These are phyloP conservation scores for Ibycter americanus DNA, from an alignment of 2,797 vertebrate species.

Conservation along the genomic window DNA sequence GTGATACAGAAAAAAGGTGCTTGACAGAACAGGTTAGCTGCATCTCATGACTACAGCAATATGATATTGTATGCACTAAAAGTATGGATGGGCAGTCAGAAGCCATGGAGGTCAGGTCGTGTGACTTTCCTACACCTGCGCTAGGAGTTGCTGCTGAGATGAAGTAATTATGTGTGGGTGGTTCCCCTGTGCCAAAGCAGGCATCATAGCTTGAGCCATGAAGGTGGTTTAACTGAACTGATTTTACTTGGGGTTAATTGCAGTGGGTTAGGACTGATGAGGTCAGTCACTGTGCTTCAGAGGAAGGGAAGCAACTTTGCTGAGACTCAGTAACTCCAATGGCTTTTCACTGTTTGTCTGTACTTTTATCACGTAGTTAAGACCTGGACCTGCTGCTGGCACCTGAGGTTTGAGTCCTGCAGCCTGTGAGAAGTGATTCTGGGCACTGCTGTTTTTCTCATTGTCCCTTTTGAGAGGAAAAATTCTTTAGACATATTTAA, in stretches of 20 bases:
- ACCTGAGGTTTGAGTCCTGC: neutral
- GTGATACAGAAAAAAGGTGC: neutral
- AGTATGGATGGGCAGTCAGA: neutral
- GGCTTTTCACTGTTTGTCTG: neutral
- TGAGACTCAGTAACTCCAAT: neutral
- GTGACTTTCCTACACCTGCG: neutral
- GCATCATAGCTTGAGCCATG: neutral
- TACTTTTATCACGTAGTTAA: neutral
- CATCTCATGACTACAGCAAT: neutral
- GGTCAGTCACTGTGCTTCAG: neutral
- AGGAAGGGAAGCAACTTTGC: neutral
- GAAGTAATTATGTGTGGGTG: neutral
- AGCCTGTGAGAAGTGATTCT: neutral
- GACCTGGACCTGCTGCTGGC: neutral
- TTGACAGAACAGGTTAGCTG: neutral
- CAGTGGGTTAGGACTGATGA: neutral
- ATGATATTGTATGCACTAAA: accelerated
- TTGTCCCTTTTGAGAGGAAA: neutral
- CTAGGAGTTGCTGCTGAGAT: neutral
- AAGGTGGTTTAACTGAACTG: neutral
- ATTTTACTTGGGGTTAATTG: neutral
- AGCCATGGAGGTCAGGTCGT: neutral
- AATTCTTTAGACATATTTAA: neutral
- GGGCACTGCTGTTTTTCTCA: neutral
- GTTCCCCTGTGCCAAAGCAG: neutral